Evolutionary conservation across 2,797 vertebrate genomes (phyloP).

Genomic region (Sebastiscus albofasciatus): DNA sequence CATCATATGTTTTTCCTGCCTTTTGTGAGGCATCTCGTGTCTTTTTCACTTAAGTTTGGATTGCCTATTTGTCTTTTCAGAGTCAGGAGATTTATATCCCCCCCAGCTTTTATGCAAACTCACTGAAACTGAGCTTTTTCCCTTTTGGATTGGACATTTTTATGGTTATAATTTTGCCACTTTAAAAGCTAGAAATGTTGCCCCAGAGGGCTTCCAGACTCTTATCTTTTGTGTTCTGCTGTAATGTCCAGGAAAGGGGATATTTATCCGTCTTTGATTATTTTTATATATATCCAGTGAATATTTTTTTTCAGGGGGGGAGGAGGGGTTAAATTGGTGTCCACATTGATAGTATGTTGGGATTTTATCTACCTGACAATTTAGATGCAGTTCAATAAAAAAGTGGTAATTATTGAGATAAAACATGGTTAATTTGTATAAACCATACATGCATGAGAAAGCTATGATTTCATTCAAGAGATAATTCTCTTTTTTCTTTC

Average conservation of each 20-base stretch:
- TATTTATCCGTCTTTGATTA: slow-evolving; percentile 77
- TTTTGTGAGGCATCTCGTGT: slow-evolving; percentile 75
- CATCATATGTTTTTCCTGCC: slow-evolving; percentile 36
- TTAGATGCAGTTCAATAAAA: no score
- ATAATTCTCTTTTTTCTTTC: no score
- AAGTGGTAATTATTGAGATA: no score
- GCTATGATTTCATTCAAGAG: no score
- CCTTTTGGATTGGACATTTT: slow-evolving; percentile 91
- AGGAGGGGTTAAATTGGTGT: slow-evolving; percentile 30
- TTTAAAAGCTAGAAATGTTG: slow-evolving; percentile 89
- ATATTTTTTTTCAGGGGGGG: slow-evolving; percentile 57
- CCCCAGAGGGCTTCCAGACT: slow-evolving; percentile 84
- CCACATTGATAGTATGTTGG: slow-evolving; percentile 51
- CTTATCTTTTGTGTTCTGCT: slow-evolving; percentile 81
- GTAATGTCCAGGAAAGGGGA: slow-evolving; percentile 87
- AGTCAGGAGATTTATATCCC: slow-evolving; percentile 87
- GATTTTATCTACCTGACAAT: slow-evolving; percentile 25
- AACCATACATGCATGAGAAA: no score
- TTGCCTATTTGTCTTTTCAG: slow-evolving; percentile 92
- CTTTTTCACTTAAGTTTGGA: slow-evolving; percentile 72
- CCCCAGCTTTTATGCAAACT: slow-evolving; percentile 95
- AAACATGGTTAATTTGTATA: no score
- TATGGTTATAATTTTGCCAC: slow-evolving; percentile 92
- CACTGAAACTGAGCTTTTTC: slow-evolving; percentile 88
- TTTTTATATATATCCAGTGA: slow-evolving; percentile 76